Percentiles rank a stretch among this genome's conserved stretches.
These are phyloP conservation scores for Nephrotoma flavescens DNA, from an alignment of 2,888 invertebrate species.

Conservation along the genomic window DNA sequence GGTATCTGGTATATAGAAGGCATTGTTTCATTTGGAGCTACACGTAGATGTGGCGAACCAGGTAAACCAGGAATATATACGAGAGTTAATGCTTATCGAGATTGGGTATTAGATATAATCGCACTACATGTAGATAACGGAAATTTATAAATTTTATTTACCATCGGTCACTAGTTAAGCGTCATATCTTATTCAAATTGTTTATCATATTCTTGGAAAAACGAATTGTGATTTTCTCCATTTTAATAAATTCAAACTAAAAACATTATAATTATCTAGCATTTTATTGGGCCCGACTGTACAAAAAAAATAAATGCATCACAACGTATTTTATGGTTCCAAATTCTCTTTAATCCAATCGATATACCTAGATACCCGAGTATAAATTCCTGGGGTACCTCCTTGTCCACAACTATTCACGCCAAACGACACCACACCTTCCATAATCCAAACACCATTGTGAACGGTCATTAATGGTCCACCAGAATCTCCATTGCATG, in stretches of 20 bases:
- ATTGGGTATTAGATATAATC: neutral
- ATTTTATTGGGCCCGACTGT: too few species aligned
- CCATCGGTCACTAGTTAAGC: too few species aligned
- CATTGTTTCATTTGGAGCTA: neutral
- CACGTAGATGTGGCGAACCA: neutral
- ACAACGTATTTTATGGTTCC: slow-evolving; percentile 15
- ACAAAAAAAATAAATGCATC: too few species aligned
- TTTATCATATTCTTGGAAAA: too few species aligned
- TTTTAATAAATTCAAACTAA: too few species aligned
- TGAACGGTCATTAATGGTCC: slow-evolving; percentile 52
- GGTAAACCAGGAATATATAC: neutral
- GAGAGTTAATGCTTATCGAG: neutral
- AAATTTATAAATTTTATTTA: too few species aligned
- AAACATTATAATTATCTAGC: too few species aligned
- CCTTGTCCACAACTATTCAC: slow-evolving; percentile 42
- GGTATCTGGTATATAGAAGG: slow-evolving; percentile 34
- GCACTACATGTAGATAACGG: too few species aligned
- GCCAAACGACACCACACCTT: slow-evolving; percentile 55
- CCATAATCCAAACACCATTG: slow-evolving; percentile 38
- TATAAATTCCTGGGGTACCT: slow-evolving; percentile 51
- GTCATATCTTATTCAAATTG: too few species aligned
- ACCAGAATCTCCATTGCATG: slow-evolving; percentile 63
- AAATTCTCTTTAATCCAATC: slow-evolving; percentile 30
- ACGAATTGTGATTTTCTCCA: too few species aligned
- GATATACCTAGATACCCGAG: slow-evolving; percentile 42